phyloP scores from a whole-genome alignment of 2,113 vertebrate genomes.

The Excalfactoria chinensis region DNA sequence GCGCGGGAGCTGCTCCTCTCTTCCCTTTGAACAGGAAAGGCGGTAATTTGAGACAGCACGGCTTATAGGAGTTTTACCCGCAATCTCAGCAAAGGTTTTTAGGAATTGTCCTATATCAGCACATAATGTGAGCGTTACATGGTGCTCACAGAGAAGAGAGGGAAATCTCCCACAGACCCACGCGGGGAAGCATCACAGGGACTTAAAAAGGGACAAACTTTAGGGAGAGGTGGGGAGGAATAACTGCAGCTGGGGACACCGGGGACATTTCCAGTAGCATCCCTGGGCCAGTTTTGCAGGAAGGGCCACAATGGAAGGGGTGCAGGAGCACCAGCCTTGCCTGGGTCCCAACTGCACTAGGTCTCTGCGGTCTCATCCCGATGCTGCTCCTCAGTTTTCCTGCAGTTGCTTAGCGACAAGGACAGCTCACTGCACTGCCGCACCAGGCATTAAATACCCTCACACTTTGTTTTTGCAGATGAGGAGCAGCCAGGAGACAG shows the following conservation, averaged over 20 bases:
- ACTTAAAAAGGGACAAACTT: background rate
- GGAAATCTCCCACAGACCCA: background rate
- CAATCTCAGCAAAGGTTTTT: slow-evolving; percentile 1
- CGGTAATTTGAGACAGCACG: background rate
- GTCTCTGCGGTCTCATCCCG: accelerated
- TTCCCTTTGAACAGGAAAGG: slow-evolving; percentile 24
- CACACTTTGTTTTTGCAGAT: background rate
- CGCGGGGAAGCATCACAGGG: background rate
- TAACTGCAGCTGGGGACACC: background rate
- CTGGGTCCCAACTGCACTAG: background rate
- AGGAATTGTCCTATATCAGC: background rate
- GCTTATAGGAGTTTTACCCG: background rate
- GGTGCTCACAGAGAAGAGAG: background rate
- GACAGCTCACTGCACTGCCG: background rate
- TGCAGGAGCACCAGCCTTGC: background rate
- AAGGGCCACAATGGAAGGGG: background rate
- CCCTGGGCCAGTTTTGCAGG: accelerated
- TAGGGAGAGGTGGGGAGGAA: background rate
- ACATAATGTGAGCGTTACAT: background rate
- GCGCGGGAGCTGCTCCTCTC: background rate
- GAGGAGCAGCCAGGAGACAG: background rate
- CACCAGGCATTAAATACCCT: background rate
- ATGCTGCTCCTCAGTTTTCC: background rate
- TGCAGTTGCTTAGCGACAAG: background rate
- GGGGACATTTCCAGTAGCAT: background rate